Conservation (phyloP, 2,113 vertebrate genomes). For the Gasterosteus nipponicus region DNA sequence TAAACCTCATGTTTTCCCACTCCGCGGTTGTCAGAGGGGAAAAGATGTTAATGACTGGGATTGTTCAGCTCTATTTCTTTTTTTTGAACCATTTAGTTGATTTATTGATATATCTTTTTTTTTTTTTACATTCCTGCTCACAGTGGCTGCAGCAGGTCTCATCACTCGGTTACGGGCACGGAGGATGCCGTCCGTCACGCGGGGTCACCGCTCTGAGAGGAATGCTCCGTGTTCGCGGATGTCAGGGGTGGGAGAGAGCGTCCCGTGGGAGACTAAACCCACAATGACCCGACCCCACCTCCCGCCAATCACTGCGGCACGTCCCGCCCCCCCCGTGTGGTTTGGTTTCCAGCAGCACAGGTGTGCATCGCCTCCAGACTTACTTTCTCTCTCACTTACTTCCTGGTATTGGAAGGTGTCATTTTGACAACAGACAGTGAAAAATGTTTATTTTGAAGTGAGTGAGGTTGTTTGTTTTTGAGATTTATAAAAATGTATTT, state of each 20-base stretch:
- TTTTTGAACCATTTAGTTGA: neutral
- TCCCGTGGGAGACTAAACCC: constrained; percentile 53
- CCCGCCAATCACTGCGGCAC: neutral
- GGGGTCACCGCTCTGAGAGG: constrained; percentile 64
- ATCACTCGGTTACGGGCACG: constrained; percentile 64
- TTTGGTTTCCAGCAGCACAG: constrained; percentile 17
- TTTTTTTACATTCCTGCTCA: constrained; percentile 52
- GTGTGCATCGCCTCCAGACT: constrained; percentile 19
- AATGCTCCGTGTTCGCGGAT: constrained; percentile 66
- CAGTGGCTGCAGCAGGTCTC: constrained; percentile 25
- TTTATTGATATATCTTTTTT: neutral
- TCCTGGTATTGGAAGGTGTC: neutral
- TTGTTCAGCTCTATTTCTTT: neutral
- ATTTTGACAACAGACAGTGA: neutral
- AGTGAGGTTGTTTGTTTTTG: neutral
- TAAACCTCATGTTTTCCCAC: neutral
- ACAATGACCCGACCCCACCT: constrained; percentile 31
- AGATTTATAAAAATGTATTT: no score
- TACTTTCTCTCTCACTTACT: neutral
- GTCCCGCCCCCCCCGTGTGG: neutral
- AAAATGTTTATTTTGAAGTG: constrained; percentile 16
- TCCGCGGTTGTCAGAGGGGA: neutral
- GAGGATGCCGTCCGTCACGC: constrained; percentile 72
- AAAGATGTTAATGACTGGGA: neutral
- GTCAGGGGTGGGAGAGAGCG: constrained; percentile 36